Evolutionary conservation across 2,113 vertebrate species (phyloP).

Genomic region (Neodontobutis hainanensis): DNA sequence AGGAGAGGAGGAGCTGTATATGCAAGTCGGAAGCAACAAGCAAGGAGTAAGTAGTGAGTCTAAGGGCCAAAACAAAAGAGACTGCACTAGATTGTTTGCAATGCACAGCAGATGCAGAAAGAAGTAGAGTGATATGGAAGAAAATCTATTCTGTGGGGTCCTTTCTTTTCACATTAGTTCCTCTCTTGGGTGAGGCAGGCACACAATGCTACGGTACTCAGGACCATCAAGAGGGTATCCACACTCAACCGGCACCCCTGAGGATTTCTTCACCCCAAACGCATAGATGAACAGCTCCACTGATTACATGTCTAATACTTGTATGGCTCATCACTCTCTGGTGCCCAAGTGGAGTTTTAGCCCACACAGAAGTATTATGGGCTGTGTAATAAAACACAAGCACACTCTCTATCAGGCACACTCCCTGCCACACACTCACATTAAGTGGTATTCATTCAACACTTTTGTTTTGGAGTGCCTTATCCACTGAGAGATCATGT

Average conservation of each 20-base stretch:
- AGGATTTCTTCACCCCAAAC: conserved; percentile 64
- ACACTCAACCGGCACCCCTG: conserved; percentile 45
- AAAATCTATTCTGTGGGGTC: conserved; percentile 53
- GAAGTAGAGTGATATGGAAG: conserved; percentile 60
- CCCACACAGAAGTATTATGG: conserved; percentile 4
- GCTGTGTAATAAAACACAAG: conserved; percentile 7
- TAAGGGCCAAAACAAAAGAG: conserved; percentile 49
- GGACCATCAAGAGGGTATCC: conserved; percentile 34
- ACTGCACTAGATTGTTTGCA: conserved; percentile 46
- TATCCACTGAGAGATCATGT: conserved; percentile 47
- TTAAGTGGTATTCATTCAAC: conserved; percentile 25
- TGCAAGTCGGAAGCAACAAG: conserved; percentile 39
- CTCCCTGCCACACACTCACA: conserved; percentile 11
- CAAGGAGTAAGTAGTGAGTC: conserved; percentile 31
- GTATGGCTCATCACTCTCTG: conserved; percentile 64
- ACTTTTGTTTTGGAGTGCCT: conserved; percentile 15
- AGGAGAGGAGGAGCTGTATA: conserved; percentile 30
- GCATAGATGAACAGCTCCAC: conserved; percentile 64
- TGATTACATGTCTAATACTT: conserved; percentile 71
- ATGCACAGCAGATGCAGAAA: conserved; percentile 47
- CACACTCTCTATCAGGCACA: background rate
- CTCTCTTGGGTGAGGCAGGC: conserved; percentile 41
- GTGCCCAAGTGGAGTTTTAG: conserved; percentile 30
- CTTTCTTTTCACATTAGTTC: conserved; percentile 53
- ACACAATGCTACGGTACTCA: conserved; percentile 30